Evolutionary conservation across 2,113 vertebrate genomes (phyloP), one percentile per base, ranked within the genome.

Genomic region (Callopanchax toddi): DNA sequence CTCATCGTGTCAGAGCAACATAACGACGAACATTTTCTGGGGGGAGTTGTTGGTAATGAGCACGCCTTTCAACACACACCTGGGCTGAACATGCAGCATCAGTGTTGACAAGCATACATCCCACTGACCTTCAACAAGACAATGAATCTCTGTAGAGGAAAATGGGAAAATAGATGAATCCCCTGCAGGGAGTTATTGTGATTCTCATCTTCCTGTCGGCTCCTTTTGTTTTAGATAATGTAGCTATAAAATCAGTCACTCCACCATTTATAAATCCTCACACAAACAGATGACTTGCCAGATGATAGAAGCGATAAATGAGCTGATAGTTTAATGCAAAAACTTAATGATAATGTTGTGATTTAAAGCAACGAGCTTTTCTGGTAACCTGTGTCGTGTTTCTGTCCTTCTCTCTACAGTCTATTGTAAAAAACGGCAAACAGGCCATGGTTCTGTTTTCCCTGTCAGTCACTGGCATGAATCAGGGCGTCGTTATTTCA

Each of bases 391-490:
- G 32, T 54, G 11, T 29, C 17, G 8, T n/a, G 12, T 3, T 46
- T 25, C 4, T 29, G 18, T 65, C 16, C 6, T 0, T 32, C 43
- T 68, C 22, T 17, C 6, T 20, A 32, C 92, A 99, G 97, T 85
- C 96, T 56, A 94, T 96, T 0, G 94, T 99, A 82, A 96, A 95
- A 89, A 96, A 96, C 0, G 93, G 93, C 22, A 93, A 94, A 75
- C 90, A 93, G 68, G 97, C 97, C 44, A 98, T 99, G 55, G 97
- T 99, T 21, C 91, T 99, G 34, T 97, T 98, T 72, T 97, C 97
- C 11, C 91, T 99, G 17, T 98, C 97, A 0, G 94, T 95, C 11
- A 93, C 96, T 0, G 97, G 97, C 2, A 93, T 97, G 92, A 95
- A 89, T 84, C 95, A 96, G 89, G 93, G 93, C 17, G 87, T 98